Percentiles rank a stretch among this genome's conserved stretches.
Evolutionary conservation across 2,113 vertebrate genomes (phyloP).

Genomic region (Lasiurus borealis): DNA sequence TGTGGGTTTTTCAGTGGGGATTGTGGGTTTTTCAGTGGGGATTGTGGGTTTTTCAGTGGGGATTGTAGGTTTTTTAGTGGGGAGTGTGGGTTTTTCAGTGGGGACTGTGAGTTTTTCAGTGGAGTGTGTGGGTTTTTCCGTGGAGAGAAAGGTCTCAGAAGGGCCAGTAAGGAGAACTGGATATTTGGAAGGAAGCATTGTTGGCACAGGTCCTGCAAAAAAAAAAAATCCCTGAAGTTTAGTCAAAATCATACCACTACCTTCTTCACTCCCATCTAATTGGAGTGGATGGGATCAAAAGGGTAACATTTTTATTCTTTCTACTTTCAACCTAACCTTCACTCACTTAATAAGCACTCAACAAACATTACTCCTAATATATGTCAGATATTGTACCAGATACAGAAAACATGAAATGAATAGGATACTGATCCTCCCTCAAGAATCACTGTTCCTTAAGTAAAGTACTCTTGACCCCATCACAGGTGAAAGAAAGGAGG

Average conservation of each 20-base stretch:
- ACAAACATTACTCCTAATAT: background rate
- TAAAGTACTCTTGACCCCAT: background rate
- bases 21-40: no score
- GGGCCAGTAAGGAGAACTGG: background rate
- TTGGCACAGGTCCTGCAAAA: background rate
- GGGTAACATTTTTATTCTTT: background rate
- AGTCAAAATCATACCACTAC: constrained; percentile 4
- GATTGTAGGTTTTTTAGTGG: background rate
- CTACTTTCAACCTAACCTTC: background rate
- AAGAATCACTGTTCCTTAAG: background rate
- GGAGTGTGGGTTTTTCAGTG: background rate
- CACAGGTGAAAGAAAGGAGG: background rate
- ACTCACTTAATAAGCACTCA: background rate
- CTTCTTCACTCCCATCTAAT: background rate
- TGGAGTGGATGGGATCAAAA: background rate
- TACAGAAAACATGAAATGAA: background rate
- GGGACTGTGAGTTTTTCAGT: background rate
- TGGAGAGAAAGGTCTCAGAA: background rate
- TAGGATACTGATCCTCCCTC: background rate
- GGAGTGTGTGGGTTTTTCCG: rapidly evolving
- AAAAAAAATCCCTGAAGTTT: background rate
- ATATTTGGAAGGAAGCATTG: background rate
- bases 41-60: background rate
- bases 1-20: background rate
- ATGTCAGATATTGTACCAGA: background rate